Conservation (phyloP, 2,797 vertebrate genomes). For the Cyprinodon diabolis region DNA sequence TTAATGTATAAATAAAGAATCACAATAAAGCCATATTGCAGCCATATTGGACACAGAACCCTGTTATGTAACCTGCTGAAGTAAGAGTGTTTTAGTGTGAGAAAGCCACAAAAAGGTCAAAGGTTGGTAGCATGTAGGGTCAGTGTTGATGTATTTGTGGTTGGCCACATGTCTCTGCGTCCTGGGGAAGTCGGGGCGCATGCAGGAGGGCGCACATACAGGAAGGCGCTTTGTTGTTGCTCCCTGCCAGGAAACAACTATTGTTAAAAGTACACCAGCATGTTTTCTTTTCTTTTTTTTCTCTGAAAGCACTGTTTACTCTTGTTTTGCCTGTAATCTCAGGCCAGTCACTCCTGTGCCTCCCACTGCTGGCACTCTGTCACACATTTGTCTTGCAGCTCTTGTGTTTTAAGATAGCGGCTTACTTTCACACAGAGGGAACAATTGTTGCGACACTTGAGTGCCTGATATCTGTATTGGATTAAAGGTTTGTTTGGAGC, state of each 20-base stretch:
- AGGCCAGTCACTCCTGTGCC: conserved; percentile 53
- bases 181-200: conserved; percentile 80
- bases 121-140: conserved; percentile 37
- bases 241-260: conserved; percentile 78
- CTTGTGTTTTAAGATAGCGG: conserved; percentile 70
- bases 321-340: conserved; percentile 75
- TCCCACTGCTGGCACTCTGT: conserved; percentile 65
- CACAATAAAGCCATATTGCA: background rate
- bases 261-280: conserved; percentile 76
- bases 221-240: conserved; percentile 81
- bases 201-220: conserved; percentile 73
- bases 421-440: conserved; percentile 75
- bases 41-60: background rate
- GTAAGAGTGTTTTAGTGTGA: conserved; percentile 28
- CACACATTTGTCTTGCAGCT: conserved; percentile 75
- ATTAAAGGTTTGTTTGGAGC: conserved; percentile 74
- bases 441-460: conserved; percentile 76
- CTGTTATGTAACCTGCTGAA: background rate
- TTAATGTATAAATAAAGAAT: background rate
- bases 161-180: conserved; percentile 73
- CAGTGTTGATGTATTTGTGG: conserved; percentile 39
- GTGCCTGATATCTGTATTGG: conserved; percentile 71
- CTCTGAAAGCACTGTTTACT: conserved; percentile 74
- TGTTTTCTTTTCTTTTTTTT: conserved; percentile 71
- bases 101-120: conserved; percentile 37